These are phyloP conservation scores for Caenorhabditis virilis DNA, from an alignment of 2,888 invertebrate genomes.

Conservation along the genomic window DNA sequence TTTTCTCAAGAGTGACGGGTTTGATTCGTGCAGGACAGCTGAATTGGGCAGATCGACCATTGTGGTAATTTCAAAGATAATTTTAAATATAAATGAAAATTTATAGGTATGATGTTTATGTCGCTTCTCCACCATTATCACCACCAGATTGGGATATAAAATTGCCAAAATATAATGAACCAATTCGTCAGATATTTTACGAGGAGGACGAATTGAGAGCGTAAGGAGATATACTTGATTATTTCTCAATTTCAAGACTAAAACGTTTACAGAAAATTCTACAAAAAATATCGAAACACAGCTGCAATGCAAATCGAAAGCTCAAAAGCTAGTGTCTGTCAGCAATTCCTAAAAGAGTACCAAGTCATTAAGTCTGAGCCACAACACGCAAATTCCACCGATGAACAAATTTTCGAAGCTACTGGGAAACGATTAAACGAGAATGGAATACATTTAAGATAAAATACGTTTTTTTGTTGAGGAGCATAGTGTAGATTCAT, in stretches of 20 bases:
- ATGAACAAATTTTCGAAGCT: constrained; percentile 31
- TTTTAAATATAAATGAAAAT: background rate
- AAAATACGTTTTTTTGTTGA: no score
- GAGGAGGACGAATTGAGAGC: constrained; percentile 83
- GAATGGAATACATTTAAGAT: constrained; percentile 39
- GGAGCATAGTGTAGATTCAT: no score
- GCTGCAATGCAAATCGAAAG: constrained; percentile 67
- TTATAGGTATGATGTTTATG: constrained; percentile 80
- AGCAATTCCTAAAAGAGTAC: constrained; percentile 68
- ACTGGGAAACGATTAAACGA: constrained; percentile 44
- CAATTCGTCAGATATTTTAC: constrained; percentile 80
- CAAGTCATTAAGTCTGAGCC: constrained; percentile 26
- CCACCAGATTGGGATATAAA: constrained; percentile 79
- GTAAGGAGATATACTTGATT: constrained; percentile 72
- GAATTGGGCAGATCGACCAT: constrained; percentile 81
- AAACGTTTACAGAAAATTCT: constrained; percentile 69
- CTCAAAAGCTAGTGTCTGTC: constrained; percentile 54
- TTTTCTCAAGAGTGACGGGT: constrained; percentile 72
- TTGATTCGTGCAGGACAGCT: constrained; percentile 82
- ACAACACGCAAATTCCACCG: constrained; percentile 8
- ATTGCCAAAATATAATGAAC: constrained; percentile 69
- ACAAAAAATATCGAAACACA: constrained; percentile 68
- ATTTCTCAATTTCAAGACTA: background rate
- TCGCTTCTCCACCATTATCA: constrained; percentile 84
- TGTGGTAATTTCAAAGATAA: constrained; percentile 76